These are phyloP conservation scores for Orientallactaga bullata DNA, from an alignment of 2,113 vertebrate species.

Conservation along the genomic window DNA sequence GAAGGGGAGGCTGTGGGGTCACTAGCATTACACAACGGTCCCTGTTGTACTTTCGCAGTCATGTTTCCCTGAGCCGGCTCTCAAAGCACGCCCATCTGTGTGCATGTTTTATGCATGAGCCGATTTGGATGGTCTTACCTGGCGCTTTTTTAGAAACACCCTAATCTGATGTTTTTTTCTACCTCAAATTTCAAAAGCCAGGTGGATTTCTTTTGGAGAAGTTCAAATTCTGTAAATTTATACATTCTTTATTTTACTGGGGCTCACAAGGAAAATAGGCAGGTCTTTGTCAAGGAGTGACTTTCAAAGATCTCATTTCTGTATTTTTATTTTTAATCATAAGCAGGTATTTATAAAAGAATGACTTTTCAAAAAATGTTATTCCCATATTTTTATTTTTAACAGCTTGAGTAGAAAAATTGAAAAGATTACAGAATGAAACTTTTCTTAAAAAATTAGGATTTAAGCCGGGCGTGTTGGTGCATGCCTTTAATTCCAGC, in stretches of 20 bases:
- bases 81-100: not conserved
- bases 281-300: slow-evolving; percentile 21
- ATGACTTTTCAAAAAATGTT: slow-evolving; percentile 64
- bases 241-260: slow-evolving; percentile 47
- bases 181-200: slow-evolving; percentile 40
- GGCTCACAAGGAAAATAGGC: slow-evolving; percentile 13
- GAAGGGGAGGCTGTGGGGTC: too few relatives aligned
- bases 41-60: slow-evolving; percentile 55
- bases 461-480: too few relatives aligned
- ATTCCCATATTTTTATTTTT: slow-evolving; percentile 67
- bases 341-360: slow-evolving; percentile 17
- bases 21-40: slow-evolving; percentile 56
- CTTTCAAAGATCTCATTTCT: slow-evolving; percentile 66
- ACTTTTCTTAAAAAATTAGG: not conserved
- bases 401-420: slow-evolving; percentile 42
- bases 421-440: slow-evolving; percentile 39
- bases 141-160: slow-evolving; percentile 59
- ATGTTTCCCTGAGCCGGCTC: not conserved
- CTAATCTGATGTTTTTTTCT: slow-evolving; percentile 76
- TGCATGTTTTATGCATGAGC: slow-evolving; percentile 64
- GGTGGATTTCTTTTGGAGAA: not conserved
- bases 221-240: slow-evolving; percentile 13
- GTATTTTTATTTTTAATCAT: slow-evolving; percentile 64
- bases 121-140: slow-evolving; percentile 10
- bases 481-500: too few relatives aligned